Evolutionary conservation across 2,113 vertebrate genomes (phyloP), one percentile per base, ranked within the genome.

Genomic region (Tetraodon nigroviridis): DNA sequence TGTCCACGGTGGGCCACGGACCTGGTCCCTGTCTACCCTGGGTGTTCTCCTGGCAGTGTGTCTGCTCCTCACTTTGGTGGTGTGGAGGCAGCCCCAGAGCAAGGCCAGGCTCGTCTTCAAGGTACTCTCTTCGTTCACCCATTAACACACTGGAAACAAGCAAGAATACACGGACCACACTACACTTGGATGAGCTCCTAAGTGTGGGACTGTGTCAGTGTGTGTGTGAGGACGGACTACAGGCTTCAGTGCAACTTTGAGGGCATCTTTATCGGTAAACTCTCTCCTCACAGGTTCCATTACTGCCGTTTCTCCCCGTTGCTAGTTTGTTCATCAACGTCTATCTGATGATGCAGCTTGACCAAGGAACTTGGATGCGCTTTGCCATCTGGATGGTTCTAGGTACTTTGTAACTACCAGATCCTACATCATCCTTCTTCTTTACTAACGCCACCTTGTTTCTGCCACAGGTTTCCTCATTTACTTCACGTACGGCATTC

Each of bases 331-430:
- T 98, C 22, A 92, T 98, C 57, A 99, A 99, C 2, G 74, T 98
- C 65, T 98, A 96, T 84, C 92, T 99, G 80, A 97, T 99, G 95
- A 93, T 98, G 93, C 96, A 99, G 89, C 89, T 99, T 48, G 92
- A 90, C 7, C 42, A 6, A 54, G 93, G 95, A 58, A 98, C 95
- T 0, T 98, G 95, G 95, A 51, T 96, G 51, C 93, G 95, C 1
- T 99, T 98, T 64, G 80, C 91, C 3, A 72, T 96, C 71, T 98
- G 94, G 94, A 98, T 98, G 96, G 50, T 81, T 1, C 42, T 46
- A 46, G 44, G 44, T 46, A 46, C 44, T 3, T 16, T 46, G 11
- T 46, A n/a, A n/a, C 44, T 17, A 46, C 44, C n/a, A 37, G 15
- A 46, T 46, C 15, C 1, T 16, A 17, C 15, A 16, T 46, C 44